Percentiles rank a stretch among this genome's conserved stretches.
Conservation (phyloP, 2,888 invertebrate genomes). For the Neria commutata region DNA sequence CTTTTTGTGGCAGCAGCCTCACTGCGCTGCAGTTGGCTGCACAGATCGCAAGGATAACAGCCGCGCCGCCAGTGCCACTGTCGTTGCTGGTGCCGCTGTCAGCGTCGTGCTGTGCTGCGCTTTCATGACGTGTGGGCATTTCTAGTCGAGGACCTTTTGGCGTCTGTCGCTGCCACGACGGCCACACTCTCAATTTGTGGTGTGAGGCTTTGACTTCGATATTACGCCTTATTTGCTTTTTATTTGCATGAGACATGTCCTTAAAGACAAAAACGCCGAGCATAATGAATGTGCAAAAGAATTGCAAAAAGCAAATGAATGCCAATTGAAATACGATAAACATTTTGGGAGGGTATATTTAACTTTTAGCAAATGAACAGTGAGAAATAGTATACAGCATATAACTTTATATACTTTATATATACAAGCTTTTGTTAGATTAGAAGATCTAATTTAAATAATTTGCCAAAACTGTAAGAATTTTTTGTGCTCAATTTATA, state of each 20-base stretch:
- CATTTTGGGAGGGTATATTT: conserved; percentile 4
- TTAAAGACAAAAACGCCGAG: neutral
- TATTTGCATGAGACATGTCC: conserved; percentile 6
- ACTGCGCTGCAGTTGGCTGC: neutral
- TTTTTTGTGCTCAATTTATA: too few relatives aligned
- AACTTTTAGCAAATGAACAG: too few relatives aligned
- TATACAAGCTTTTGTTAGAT: too few relatives aligned
- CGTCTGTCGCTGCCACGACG: conserved; percentile 34
- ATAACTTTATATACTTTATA: too few relatives aligned
- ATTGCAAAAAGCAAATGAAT: neutral
- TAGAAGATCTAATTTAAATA: too few relatives aligned
- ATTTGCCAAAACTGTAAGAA: too few relatives aligned
- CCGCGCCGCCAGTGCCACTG: too few relatives aligned
- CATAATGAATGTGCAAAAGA: conserved; percentile 19
- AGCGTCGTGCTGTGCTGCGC: too few relatives aligned
- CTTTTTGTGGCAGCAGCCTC: neutral
- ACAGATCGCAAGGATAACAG: too few relatives aligned
- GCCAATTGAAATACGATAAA: neutral
- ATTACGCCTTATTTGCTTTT: conserved; percentile 2
- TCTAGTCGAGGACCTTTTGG: conserved; percentile 42
- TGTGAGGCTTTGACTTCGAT: neutral
- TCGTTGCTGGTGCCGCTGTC: too few relatives aligned
- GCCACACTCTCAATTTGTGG: neutral
- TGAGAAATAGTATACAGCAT: too few relatives aligned
- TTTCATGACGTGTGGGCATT: conserved; percentile 21